Evolutionary conservation across 2,888 invertebrate genomes (phyloP).

Genomic region (Eretmocerus hayati): DNA sequence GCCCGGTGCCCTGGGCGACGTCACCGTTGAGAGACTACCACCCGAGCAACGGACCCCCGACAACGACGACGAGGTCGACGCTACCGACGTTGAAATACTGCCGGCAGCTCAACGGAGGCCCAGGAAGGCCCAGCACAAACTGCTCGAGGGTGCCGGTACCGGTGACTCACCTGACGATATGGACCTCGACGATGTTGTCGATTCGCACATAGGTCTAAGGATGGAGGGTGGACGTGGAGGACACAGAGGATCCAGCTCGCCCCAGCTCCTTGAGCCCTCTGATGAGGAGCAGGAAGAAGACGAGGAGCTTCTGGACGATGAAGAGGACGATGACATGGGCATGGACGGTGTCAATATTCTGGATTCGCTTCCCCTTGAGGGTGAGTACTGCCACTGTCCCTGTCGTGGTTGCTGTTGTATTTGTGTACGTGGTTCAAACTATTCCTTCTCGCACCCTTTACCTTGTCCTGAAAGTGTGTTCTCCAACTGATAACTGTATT

Average conservation of each 20-base stretch:
- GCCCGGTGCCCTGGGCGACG: too few relatives aligned
- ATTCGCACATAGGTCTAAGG: slow-evolving; percentile 43
- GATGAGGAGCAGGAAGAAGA: slow-evolving; percentile 36
- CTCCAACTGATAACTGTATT: too few relatives aligned
- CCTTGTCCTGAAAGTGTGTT: too few relatives aligned
- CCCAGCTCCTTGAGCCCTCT: slow-evolving; percentile 27
- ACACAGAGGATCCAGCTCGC: too few relatives aligned
- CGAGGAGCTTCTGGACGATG: too few relatives aligned
- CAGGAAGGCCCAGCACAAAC: too few relatives aligned
- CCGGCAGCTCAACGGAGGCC: too few relatives aligned
- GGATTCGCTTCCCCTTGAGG: slow-evolving; percentile 36
- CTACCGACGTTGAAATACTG: too few relatives aligned
- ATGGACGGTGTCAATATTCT: slow-evolving; percentile 39
- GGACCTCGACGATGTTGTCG: slow-evolving; percentile 45
- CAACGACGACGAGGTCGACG: slow-evolving; percentile 45
- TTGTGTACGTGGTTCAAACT: too few relatives aligned
- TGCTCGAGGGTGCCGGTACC: too few relatives aligned
- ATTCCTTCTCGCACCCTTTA: too few relatives aligned
- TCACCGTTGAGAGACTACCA: slow-evolving; percentile 52
- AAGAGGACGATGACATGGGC: slow-evolving; percentile 35
- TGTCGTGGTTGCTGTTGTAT: too few relatives aligned
- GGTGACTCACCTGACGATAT: slow-evolving; percentile 44
- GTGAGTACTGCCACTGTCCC: slow-evolving; percentile 7
- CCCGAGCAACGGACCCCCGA: slow-evolving; percentile 45
- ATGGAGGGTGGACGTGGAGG: slow-evolving; percentile 35